Evolutionary conservation across 2,113 vertebrate genomes (phyloP), one percentile per base, ranked within the genome.

Genomic region (Spilogale gracilis): DNA sequence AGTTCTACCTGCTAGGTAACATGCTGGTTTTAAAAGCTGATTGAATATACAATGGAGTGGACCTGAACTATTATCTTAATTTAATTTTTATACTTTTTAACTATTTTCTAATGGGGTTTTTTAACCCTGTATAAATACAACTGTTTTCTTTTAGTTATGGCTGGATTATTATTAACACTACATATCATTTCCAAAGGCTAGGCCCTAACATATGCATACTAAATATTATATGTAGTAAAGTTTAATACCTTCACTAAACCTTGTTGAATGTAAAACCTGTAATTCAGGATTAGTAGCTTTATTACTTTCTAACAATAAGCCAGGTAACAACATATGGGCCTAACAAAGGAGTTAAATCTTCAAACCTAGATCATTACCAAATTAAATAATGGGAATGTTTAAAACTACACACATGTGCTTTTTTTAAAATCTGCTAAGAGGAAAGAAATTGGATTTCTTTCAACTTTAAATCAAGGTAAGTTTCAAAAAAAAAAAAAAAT

Each of bases 191-290:
- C 20, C 48, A 97, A 93, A 97, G 32, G 30, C 23, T 84, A 94
- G 69, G 18, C 30, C 27, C 76, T 96, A 84, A 85, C 54, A 73
- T 90, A 71, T 60, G 9, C 23, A 91, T 1, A 82, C 1, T 81
- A 48, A 97, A 23, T 94, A 79, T 13, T 92, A 43, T 27, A 96
- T 43, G 10, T 10, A 84, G 94, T 43, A 84, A 92, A 71, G 32
- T 79, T 84, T 88, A 97, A 67, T 63, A 81, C 18, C 14, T 65
- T 96, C 86, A 97, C 18, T 91, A 97, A 95, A 96, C 79, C 43
- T 90, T 94, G 67, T 43, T 95, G 10, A 63, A 50, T 58, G 48
- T 8, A 67, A 74, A 91, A 5, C 27, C 27, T 93, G 25, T 65
- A 61, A 74, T 69, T 97, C 48, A 97, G 50, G n/a, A 90, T 80